A percentile compares a stretch with the other conserved stretches of the same genome.
phyloP scores from a whole-genome alignment of 2,113 vertebrate species.

The Struthidea cinerea region DNA sequence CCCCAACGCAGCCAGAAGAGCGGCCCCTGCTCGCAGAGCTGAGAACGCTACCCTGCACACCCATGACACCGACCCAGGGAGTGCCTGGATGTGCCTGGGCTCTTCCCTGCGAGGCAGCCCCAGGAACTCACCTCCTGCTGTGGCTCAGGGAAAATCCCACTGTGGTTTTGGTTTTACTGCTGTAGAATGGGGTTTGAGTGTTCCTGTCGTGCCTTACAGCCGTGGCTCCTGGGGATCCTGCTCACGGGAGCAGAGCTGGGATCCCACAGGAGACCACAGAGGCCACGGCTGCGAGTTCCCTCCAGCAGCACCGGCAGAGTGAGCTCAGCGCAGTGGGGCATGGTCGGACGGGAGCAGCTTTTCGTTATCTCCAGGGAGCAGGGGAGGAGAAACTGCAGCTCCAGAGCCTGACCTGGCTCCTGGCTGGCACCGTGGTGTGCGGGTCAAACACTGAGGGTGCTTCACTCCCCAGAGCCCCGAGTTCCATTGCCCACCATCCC shows the following conservation, averaged over 20 bases:
- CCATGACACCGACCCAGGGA: rapidly evolving
- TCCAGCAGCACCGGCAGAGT: neutral
- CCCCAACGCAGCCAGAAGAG: rapidly evolving
- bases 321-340: neutral
- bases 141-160: neutral
- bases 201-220: rapidly evolving
- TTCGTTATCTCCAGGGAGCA: neutral
- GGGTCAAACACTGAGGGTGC: neutral
- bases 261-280: neutral
- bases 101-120: neutral
- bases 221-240: neutral
- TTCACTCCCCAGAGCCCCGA: neutral
- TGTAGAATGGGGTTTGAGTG: neutral
- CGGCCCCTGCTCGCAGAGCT: neutral
- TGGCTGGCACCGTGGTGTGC: rapidly evolving
- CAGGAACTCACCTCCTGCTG: neutral
- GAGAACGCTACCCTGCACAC: neutral
- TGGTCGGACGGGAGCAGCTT: neutral
- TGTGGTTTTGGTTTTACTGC: rapidly evolving
- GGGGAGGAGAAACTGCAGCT: neutral
- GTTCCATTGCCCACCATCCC: neutral
- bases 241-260: rapidly evolving
- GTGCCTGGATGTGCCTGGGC: rapidly evolving
- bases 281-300: rapidly evolving
- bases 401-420: neutral